phyloP scores from a whole-genome alignment of 2,888 invertebrate species.

The Spilosoma lubricipeda region DNA sequence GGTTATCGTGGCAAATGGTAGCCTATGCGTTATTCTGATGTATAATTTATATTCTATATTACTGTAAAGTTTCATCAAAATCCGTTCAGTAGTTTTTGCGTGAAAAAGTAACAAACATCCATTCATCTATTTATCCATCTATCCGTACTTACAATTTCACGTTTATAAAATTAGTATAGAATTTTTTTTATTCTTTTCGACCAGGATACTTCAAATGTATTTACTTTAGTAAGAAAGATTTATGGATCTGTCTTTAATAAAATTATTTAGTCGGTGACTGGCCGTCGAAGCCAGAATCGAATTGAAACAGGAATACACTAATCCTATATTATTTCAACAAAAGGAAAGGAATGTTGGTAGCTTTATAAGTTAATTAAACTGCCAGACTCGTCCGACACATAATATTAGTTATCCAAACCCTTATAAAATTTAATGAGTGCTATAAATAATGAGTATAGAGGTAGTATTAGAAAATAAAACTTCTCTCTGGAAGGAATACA shows the following conservation, averaged over 20 bases:
- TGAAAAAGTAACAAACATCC: too few species aligned
- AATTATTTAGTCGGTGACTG: neutral
- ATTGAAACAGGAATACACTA: neutral
- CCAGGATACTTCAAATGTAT: neutral
- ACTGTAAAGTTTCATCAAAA: too few species aligned
- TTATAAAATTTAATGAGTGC: neutral
- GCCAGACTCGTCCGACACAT: neutral
- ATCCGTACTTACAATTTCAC: too few species aligned
- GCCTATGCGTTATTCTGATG: too few species aligned
- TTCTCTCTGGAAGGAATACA: neutral
- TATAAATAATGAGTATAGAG: too few species aligned
- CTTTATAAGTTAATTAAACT: neutral
- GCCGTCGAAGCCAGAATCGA: neutral
- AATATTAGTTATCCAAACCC: neutral
- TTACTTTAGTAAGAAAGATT: neutral
- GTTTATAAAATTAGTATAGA: too few species aligned
- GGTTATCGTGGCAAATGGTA: too few species aligned
- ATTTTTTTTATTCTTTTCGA: too few species aligned
- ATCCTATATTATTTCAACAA: neutral
- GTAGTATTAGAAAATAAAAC: neutral
- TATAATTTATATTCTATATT: too few species aligned
- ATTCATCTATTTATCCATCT: too few species aligned
- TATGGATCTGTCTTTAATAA: neutral
- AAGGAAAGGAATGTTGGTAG: neutral
- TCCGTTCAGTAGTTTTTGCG: too few species aligned